phyloP scores from a whole-genome alignment of 1,140 invertebrate species.

The Cotesia chilonis region DNA sequence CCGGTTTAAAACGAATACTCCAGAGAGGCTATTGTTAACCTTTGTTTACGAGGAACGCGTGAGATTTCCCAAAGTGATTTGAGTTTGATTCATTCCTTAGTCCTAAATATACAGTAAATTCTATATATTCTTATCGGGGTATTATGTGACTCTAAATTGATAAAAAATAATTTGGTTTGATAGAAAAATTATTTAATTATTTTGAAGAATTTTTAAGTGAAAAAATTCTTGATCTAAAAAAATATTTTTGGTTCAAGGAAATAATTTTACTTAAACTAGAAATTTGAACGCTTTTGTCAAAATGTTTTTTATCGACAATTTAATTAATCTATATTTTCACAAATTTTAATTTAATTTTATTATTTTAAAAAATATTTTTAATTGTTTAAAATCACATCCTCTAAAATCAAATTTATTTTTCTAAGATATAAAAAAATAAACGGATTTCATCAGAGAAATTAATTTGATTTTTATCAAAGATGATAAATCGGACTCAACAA shows the following conservation, averaged over 20 bases:
- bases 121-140: constrained; percentile 3
- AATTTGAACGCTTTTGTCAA: too few species aligned
- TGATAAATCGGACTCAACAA: not conserved
- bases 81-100: constrained; percentile 47
- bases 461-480: constrained; percentile 6
- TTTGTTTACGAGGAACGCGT: constrained; percentile 63
- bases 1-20: too few species aligned
- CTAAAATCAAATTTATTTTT: not conserved
- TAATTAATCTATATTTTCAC: too few species aligned
- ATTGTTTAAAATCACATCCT: not conserved
- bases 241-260: too few species aligned
- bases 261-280: too few species aligned
- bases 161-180: too few species aligned
- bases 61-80: constrained; percentile 58
- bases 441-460: not conserved
- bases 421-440: too few species aligned
- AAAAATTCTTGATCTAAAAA: too few species aligned
- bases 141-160: too few species aligned
- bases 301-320: too few species aligned
- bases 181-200: too few species aligned
- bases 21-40: constrained; percentile 55
- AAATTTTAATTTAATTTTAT: not conserved
- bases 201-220: too few species aligned
- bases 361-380: not conserved
- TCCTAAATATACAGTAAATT: constrained; percentile 13